Evolutionary conservation across 2,888 invertebrate genomes (phyloP).

Genomic region (Drosophila anomalata): DNA sequence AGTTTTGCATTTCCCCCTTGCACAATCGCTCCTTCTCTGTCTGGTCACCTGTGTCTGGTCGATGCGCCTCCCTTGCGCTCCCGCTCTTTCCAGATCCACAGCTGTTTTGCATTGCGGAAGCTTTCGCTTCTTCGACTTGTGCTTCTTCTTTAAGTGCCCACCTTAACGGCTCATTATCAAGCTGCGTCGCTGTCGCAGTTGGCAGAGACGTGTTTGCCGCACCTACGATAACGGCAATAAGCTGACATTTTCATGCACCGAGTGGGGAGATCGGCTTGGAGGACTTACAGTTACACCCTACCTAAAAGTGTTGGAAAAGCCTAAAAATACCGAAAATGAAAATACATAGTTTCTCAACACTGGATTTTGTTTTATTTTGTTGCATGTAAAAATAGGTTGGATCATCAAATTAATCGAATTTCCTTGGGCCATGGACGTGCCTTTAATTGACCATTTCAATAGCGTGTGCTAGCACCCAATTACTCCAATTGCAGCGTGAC

Average conservation of each 20-base stretch:
- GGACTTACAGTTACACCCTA: slow-evolving; percentile 35
- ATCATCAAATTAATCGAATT: slow-evolving; percentile 1
- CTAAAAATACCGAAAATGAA: neutral
- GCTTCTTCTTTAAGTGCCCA: slow-evolving; percentile 31
- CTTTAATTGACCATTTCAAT: slow-evolving; percentile 23
- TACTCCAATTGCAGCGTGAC: slow-evolving; percentile 34
- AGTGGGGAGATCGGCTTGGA: slow-evolving; percentile 22
- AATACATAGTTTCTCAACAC: neutral
- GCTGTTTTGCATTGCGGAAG: slow-evolving; percentile 72
- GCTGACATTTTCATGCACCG: slow-evolving; percentile 60
- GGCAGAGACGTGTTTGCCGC: slow-evolving; percentile 68
- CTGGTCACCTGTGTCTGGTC: neutral
- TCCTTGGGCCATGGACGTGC: slow-evolving; percentile 9
- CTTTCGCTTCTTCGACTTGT: slow-evolving; percentile 54
- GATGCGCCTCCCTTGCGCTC: neutral
- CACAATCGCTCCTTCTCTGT: slow-evolving; percentile 27
- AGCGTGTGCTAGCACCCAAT: slow-evolving; percentile 14
- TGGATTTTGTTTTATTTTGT: neutral
- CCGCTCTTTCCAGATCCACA: slow-evolving; percentile 28
- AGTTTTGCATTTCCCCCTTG: slow-evolving; percentile 51
- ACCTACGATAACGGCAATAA: slow-evolving; percentile 78
- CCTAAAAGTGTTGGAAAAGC: slow-evolving; percentile 1
- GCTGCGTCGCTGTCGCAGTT: slow-evolving; percentile 48
- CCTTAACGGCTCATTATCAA: slow-evolving; percentile 74
- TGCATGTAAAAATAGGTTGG: neutral